phyloP scores from a whole-genome alignment of 2,888 invertebrate species.

The Drosophila setosimentum region DNA sequence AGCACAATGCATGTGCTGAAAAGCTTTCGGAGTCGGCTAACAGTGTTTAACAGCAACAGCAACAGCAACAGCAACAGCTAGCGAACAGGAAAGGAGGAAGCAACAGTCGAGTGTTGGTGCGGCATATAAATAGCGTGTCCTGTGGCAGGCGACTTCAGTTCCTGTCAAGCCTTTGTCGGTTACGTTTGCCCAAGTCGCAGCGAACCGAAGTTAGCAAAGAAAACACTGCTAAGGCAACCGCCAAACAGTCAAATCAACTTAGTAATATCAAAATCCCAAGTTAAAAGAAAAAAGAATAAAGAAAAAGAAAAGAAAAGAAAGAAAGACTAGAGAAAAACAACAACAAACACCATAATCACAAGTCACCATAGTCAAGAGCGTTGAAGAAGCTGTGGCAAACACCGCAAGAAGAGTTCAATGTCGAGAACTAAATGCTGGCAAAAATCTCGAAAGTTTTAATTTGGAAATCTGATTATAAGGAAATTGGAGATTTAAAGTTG shows the following conservation, averaged over 20 bases:
- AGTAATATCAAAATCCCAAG: slow-evolving; percentile 4
- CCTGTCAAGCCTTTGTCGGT: slow-evolving; percentile 77
- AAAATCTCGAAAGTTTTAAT: background rate
- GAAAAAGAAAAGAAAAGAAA: no score
- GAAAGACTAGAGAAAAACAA: background rate
- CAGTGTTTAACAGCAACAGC: slow-evolving; percentile 5
- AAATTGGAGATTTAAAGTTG: background rate
- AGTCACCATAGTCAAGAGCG: background rate
- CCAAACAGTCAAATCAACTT: slow-evolving; percentile 30
- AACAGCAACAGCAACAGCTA: slow-evolving; percentile 32
- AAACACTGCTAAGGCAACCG: slow-evolving; percentile 19
- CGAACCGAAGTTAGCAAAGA: slow-evolving; percentile 39
- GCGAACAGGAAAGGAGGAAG: slow-evolving; percentile 39
- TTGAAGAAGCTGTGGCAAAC: slow-evolving; percentile 1
- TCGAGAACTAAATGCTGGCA: background rate
- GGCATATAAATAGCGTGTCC: slow-evolving; percentile 66
- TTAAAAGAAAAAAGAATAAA: background rate
- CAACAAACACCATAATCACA: no score
- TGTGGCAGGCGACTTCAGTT: slow-evolving; percentile 60
- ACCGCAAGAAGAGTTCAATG: background rate
- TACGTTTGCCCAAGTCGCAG: slow-evolving; percentile 58
- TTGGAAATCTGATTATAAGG: background rate
- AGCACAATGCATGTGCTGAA: background rate
- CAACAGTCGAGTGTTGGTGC: slow-evolving; percentile 50
- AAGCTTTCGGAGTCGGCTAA: slow-evolving; percentile 53